Percentiles rank a stretch among this genome's conserved stretches.
Evolutionary conservation across 2,888 invertebrate species (phyloP).

Genomic region (Monopis laevigella): DNA sequence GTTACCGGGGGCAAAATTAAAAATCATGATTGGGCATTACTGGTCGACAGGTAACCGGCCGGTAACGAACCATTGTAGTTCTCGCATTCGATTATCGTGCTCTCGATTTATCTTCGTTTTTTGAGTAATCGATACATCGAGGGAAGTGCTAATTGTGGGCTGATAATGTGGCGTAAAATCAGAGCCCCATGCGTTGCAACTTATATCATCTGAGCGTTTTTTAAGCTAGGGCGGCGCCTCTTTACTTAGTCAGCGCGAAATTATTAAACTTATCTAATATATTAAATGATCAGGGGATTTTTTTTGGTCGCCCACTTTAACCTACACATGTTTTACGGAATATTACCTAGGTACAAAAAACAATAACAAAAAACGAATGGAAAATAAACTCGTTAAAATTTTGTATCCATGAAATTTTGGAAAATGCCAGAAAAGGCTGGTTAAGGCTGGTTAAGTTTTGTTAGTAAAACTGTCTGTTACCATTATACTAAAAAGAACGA

Average conservation of each 20-base stretch:
- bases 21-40: constrained; percentile 55
- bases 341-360: too few species aligned
- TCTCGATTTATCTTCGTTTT: constrained; percentile 38
- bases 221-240: constrained; percentile 3
- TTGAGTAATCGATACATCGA: neutral
- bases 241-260: constrained; percentile 3
- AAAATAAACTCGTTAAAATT: too few species aligned
- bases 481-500: too few species aligned
- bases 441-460: too few species aligned
- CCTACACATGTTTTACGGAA: too few species aligned
- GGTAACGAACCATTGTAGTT: constrained; percentile 63
- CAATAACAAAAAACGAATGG: too few species aligned
- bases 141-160: constrained; percentile 11
- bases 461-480: too few species aligned
- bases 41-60: constrained; percentile 32
- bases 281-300: too few species aligned
- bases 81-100: constrained; percentile 55
- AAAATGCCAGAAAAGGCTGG: too few species aligned
- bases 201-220: constrained; percentile 13
- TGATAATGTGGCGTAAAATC: constrained; percentile 25
- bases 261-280: constrained; percentile 6
- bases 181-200: constrained; percentile 24
- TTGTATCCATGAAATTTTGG: too few species aligned
- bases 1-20: constrained; percentile 37
- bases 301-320: too few species aligned